phyloP scores from a whole-genome alignment of 2,113 vertebrate genomes.

The Cercocebus atys region DNA sequence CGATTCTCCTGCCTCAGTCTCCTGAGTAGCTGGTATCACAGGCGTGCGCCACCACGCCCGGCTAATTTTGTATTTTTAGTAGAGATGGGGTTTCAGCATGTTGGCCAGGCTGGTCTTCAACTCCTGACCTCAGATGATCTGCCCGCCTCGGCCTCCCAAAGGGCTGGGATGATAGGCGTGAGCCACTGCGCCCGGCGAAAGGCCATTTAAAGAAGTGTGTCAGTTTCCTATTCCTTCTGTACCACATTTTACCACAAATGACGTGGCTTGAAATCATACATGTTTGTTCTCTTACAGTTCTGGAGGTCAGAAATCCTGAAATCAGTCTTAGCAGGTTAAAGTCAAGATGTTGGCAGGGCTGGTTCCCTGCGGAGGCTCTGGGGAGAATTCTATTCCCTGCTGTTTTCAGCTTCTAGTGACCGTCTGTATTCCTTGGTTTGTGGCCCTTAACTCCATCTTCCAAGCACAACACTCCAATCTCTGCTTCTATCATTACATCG shows the following conservation, averaged over 20 bases:
- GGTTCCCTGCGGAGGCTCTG: neutral
- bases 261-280: neutral
- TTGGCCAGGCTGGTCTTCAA: too few species aligned
- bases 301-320: too few species aligned
- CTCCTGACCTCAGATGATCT: too few species aligned
- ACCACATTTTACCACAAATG: neutral
- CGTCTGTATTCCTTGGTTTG: neutral
- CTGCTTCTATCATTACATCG: accelerated
- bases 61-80: too few species aligned
- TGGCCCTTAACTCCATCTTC: neutral
- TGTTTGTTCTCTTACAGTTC: too few species aligned
- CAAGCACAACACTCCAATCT: accelerated
- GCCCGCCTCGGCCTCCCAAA: too few species aligned
- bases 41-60: too few species aligned
- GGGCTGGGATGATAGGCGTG: too few species aligned
- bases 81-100: too few species aligned
- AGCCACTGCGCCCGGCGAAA: neutral
- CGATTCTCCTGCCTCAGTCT: too few species aligned
- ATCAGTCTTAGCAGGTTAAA: neutral
- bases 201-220: neutral
- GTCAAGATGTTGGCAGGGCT: neutral
- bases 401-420: neutral
- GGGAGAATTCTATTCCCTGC: neutral
- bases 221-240: neutral
- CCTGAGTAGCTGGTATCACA: too few species aligned